A percentile compares a stretch with the other conserved stretches of the same genome.
These are phyloP conservation scores for Popillia japonica DNA, from an alignment of 1,140 invertebrate species.

Conservation along the genomic window DNA sequence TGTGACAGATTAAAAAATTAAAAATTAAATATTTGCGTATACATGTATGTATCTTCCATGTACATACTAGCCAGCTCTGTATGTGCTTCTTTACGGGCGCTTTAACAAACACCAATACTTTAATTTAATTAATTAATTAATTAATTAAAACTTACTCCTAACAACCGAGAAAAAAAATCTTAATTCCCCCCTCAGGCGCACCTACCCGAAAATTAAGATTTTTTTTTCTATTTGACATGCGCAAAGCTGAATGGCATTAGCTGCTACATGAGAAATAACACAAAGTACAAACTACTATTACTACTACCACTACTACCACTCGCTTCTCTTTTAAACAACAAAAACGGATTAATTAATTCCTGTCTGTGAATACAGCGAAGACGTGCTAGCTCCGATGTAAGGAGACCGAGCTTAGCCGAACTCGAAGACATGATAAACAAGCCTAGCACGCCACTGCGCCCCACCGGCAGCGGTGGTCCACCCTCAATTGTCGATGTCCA, in stretches of 20 bases:
- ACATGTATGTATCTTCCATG: constrained; percentile 15
- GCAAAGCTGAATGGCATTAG: constrained; percentile 32
- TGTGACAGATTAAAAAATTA: constrained; percentile 17
- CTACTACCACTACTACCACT: too few relatives aligned
- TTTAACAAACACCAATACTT: constrained; percentile 22
- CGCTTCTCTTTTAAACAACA: too few relatives aligned
- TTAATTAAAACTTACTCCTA: too few relatives aligned
- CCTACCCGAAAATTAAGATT: too few relatives aligned
- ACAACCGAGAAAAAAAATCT: too few relatives aligned
- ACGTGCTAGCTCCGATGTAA: constrained; percentile 84
- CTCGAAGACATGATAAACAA: constrained; percentile 89
- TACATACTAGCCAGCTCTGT: constrained; percentile 21
- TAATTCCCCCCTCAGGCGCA: too few relatives aligned
- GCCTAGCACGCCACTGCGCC: constrained; percentile 85
- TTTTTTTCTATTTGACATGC: too few relatives aligned
- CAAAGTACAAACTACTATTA: constrained; percentile 14
- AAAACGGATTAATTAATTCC: neutral
- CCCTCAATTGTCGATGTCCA: constrained; percentile 88
- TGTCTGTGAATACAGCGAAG: constrained; percentile 69
- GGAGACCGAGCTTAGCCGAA: constrained; percentile 86
- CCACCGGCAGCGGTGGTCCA: constrained; percentile 79
- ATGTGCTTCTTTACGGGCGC: constrained; percentile 14
- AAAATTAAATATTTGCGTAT: too few relatives aligned
- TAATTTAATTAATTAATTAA: too few relatives aligned
- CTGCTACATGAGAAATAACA: constrained; percentile 34